Conservation (phyloP, 1,140 invertebrate species). For the Drosophila mojavensis region DNA sequence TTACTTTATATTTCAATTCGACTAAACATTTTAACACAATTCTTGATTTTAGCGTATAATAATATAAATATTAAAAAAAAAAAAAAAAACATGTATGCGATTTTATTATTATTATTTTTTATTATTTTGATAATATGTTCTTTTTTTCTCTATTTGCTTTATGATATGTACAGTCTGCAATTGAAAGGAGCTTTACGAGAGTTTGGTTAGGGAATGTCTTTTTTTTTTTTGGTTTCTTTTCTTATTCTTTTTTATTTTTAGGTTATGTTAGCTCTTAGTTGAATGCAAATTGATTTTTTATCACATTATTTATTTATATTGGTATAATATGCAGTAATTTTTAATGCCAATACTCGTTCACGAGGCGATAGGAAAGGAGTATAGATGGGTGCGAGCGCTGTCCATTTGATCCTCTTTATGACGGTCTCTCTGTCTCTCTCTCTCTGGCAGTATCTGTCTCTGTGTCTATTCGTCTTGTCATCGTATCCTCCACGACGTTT, state of each 20-base stretch:
- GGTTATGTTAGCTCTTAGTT: conserved; percentile 22
- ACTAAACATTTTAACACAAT: too few species aligned
- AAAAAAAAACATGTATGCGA: too few species aligned
- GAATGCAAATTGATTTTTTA: conserved; percentile 52
- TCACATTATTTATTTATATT: conserved; percentile 77
- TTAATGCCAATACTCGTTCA: background rate
- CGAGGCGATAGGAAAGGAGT: too few species aligned
- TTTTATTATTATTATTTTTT: background rate
- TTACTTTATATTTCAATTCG: background rate
- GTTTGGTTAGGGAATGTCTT: background rate
- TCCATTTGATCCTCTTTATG: too few species aligned
- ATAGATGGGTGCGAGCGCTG: too few species aligned
- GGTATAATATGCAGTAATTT: conserved; percentile 29
- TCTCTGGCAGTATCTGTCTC: too few species aligned
- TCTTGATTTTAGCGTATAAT: background rate
- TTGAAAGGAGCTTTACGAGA: conserved; percentile 12
- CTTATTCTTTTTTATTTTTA: background rate
- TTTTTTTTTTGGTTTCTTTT: background rate
- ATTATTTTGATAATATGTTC: background rate
- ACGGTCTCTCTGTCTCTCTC: too few species aligned
- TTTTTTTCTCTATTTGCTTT: conserved; percentile 6
- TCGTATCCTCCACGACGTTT: too few species aligned
- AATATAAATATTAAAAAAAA: too few species aligned
- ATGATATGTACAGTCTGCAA: conserved; percentile 70
- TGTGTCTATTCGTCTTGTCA: too few species aligned